A percentile compares a stretch with the other conserved stretches of the same genome.
These are phyloP conservation scores for Tillus elongatus DNA, from an alignment of 2,888 invertebrate genomes.

Conservation along the genomic window DNA sequence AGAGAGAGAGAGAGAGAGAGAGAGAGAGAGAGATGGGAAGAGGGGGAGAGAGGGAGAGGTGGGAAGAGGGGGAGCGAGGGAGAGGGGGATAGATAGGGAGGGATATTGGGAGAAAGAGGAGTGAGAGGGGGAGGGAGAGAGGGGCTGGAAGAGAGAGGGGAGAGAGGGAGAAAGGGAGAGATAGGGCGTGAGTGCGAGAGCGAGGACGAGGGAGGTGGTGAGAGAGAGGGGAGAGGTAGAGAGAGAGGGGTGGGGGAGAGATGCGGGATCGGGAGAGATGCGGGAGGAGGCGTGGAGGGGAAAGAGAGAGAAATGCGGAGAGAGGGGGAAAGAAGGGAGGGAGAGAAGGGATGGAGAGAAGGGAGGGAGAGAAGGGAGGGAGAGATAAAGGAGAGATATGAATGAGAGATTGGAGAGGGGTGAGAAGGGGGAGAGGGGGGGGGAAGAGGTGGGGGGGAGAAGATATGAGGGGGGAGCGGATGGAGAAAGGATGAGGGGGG, in stretches of 20 bases:
- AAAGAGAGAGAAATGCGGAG: not conserved
- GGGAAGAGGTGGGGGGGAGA: not conserved
- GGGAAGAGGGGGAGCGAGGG: slow-evolving; percentile 11
- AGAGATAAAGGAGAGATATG: not conserved
- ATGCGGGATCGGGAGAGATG: slow-evolving; percentile 8
- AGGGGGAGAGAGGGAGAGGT: slow-evolving; percentile 7
- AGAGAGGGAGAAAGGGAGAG: slow-evolving; percentile 13
- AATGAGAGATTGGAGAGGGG: not conserved
- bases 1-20: no score
- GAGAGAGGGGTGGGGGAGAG: not conserved
- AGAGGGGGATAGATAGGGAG: slow-evolving; percentile 18
- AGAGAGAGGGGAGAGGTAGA: slow-evolving; percentile 1
- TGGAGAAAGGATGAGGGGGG: not conserved
- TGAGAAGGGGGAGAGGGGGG: not conserved
- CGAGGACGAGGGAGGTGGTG: slow-evolving; percentile 11
- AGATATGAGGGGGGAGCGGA: not conserved
- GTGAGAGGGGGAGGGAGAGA: slow-evolving; percentile 16
- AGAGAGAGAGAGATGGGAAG: not conserved
- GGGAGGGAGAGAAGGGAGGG: not conserved
- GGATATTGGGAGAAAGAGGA: slow-evolving; percentile 19
- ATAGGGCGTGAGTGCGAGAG: slow-evolving; percentile 11
- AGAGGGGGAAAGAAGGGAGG: not conserved
- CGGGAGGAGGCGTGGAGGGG: not conserved
- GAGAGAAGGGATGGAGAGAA: not conserved
- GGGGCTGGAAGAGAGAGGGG: slow-evolving; percentile 16